phyloP scores from a whole-genome alignment of 2,888 invertebrate species.

The Amiota minor region DNA sequence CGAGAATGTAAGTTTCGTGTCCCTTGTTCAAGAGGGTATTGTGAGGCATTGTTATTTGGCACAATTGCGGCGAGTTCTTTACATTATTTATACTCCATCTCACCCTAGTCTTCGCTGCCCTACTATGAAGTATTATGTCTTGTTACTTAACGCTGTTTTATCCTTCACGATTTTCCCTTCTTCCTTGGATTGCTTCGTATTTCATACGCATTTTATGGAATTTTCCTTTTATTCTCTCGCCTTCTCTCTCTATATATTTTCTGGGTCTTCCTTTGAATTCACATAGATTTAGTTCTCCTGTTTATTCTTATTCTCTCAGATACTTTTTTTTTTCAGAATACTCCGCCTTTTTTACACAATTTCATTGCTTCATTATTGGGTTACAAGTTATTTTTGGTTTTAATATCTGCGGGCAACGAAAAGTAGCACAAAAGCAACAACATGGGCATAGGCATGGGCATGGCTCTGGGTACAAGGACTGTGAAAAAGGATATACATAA shows the following conservation, averaged over 20 bases:
- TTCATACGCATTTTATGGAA: background rate
- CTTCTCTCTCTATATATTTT: background rate
- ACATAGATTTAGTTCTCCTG: background rate
- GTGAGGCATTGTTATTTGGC: background rate
- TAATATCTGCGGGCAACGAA: conserved; percentile 12
- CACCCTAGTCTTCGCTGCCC: too few relatives aligned
- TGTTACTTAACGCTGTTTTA: too few relatives aligned
- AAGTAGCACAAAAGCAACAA: background rate
- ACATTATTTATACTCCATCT: too few relatives aligned
- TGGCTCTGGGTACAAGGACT: background rate
- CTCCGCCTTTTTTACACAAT: background rate
- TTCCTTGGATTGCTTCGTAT: background rate
- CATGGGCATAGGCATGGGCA: background rate
- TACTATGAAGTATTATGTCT: too few relatives aligned
- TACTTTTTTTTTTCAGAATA: background rate
- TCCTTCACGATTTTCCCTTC: too few relatives aligned
- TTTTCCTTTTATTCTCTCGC: background rate
- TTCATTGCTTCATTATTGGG: conserved; percentile 36
- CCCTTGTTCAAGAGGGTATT: background rate
- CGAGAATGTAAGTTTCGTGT: background rate
- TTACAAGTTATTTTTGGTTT: conserved; percentile 34
- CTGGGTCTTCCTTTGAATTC: background rate
- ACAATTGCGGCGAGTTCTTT: too few relatives aligned
- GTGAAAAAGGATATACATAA: background rate
- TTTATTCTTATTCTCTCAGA: background rate